Evolutionary conservation across 2,113 vertebrate species (phyloP), one percentile per base, ranked within the genome.

Genomic region (Burhinus oedicnemus): DNA sequence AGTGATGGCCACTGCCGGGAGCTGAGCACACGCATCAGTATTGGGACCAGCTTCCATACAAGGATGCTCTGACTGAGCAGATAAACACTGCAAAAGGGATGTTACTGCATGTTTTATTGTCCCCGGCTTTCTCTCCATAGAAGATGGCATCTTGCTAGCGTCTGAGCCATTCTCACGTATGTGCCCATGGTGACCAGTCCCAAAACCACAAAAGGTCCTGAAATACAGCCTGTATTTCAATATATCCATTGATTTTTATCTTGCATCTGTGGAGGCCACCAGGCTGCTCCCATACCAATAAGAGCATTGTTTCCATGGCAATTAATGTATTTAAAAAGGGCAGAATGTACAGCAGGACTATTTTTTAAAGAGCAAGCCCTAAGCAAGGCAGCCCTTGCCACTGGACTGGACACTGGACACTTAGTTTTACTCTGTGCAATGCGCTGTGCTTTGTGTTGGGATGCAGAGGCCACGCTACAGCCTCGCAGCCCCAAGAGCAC

Each of bases 271-370:
- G 51, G 66, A 93, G 87, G 89, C 93, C 87, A 95, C 91, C 60
- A 87, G 91, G 84, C 71, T 85, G 84, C 91, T 93, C 70, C 91
- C 87, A 74, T 89, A 70, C 93, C 87, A 90, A 26, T 72, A 51
- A 76, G 55, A 93, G 34, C 87, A 84, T 95, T 55, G 94, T 96
- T 96, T 94, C 88, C 93, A 95, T 97, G 85, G 80, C 82, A 95
- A 93, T 93, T 96, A 94, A 94, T 96, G 83, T 85, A 85, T 81
- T 97, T 95, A 2, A 83, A 95, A 95, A 92, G 89, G 93, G 68
- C 45, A 79, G 87, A 93, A 96, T 58, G 71, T 91, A 87, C 65
- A 89, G 57, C 2, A 2, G 72, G 84, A 58, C 60, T 66, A 15
- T 75, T 82, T 78, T 90, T 81, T 44, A 51, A 92, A 94, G 74